A percentile compares a stretch with the other conserved stretches of the same genome.
phyloP scores from a whole-genome alignment of 2,888 invertebrate genomes.

The Eupithecia tripunctaria region DNA sequence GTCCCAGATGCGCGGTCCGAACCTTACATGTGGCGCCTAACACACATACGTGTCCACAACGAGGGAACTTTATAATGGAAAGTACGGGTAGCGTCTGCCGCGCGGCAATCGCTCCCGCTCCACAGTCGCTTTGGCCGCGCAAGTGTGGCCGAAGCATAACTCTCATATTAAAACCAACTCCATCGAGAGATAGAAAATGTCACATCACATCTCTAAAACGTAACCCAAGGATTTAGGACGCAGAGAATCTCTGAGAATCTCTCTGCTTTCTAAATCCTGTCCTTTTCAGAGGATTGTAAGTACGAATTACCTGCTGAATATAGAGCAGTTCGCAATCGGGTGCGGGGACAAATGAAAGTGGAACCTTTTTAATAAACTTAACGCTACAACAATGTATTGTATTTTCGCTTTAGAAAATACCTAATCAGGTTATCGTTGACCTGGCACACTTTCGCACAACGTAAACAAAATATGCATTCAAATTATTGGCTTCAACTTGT shows the following conservation, averaged over 20 bases:
- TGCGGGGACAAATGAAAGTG: slow-evolving; percentile 1
- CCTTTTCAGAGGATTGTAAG: not conserved
- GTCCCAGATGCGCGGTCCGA: too few relatives aligned
- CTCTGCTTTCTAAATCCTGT: not conserved
- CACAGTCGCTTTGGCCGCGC: too few relatives aligned
- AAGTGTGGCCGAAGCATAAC: too few relatives aligned
- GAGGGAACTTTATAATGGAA: too few relatives aligned
- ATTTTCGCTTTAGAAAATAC: not conserved
- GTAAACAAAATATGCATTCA: not conserved
- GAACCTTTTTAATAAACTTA: slow-evolving; percentile 3
- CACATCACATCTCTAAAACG: too few relatives aligned
- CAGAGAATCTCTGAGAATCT: too few relatives aligned
- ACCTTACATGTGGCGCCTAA: too few relatives aligned
- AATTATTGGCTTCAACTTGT: too few relatives aligned
- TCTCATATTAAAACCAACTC: not conserved
- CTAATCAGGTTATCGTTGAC: not conserved
- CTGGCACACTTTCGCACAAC: not conserved
- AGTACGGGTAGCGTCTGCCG: too few relatives aligned
- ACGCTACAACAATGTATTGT: not conserved
- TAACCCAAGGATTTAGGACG: not conserved
- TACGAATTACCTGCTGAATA: slow-evolving; percentile 9
- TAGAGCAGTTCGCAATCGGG: not conserved
- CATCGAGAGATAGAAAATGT: not conserved
- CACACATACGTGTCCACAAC: too few relatives aligned
- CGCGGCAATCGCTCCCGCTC: too few relatives aligned